These are phyloP conservation scores for Tenrec ecaudatus DNA, from an alignment of 2,113 vertebrate genomes.

Conservation along the genomic window DNA sequence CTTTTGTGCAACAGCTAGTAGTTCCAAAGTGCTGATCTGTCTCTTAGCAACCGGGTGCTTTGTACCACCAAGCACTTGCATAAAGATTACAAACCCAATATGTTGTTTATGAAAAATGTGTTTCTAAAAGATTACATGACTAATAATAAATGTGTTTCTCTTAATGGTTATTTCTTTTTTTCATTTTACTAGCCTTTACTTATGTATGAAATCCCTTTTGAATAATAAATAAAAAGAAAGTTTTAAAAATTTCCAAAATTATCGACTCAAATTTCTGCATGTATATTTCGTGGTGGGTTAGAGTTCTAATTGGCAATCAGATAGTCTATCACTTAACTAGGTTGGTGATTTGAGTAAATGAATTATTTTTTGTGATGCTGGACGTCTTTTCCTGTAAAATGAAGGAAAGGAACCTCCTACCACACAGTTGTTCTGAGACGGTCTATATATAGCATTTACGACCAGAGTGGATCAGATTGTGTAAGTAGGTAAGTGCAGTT, in stretches of 20 bases:
- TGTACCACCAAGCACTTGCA: neutral
- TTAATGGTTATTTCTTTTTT: slow-evolving; percentile 18
- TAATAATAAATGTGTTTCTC: slow-evolving; percentile 26
- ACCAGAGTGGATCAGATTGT: neutral
- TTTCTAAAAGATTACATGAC: slow-evolving; percentile 16
- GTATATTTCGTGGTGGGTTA: slow-evolving; percentile 29
- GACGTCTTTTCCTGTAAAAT: neutral
- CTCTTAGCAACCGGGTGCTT: neutral
- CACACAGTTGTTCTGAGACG: neutral
- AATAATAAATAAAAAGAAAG: neutral
- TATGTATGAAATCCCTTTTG: neutral
- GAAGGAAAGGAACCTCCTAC: neutral
- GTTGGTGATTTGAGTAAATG: neutral
- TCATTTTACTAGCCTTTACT: neutral
- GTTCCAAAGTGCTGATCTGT: neutral
- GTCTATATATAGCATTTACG: neutral
- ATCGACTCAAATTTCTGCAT: slow-evolving; percentile 13
- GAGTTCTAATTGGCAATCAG: slow-evolving; percentile 22
- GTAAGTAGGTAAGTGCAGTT: neutral
- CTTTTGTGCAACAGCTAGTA: neutral
- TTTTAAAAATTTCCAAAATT: neutral
- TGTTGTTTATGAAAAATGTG: slow-evolving; percentile 11
- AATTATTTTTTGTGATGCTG: neutral
- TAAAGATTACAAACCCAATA: neutral
- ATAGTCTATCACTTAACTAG: neutral